A percentile compares a stretch with the other conserved stretches of the same genome.
These are phyloP conservation scores for Lithophane leautieri DNA, from an alignment of 2,888 invertebrate species.

Conservation along the genomic window DNA sequence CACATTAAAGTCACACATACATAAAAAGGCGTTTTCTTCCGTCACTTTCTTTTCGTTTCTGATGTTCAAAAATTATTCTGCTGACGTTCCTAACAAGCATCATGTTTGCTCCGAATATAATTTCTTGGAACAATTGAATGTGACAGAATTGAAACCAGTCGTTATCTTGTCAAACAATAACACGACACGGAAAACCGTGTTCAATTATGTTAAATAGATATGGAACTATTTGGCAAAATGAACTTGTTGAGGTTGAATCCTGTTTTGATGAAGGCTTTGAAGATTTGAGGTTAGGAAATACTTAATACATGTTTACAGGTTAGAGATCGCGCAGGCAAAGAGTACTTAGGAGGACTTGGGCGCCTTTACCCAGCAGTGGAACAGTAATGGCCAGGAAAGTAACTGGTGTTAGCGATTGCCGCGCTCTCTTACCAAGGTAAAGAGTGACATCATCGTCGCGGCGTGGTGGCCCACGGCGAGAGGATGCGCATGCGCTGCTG, in stretches of 20 bases:
- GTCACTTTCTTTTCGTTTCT: background rate
- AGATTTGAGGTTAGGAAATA: background rate
- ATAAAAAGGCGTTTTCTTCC: background rate
- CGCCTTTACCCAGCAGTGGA: background rate
- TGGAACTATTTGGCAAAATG: constrained; percentile 36
- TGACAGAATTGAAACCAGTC: constrained; percentile 55
- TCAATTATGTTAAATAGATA: constrained; percentile 54
- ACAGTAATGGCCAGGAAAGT: background rate
- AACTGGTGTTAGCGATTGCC: no score
- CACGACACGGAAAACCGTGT: constrained; percentile 45
- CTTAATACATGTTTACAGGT: background rate
- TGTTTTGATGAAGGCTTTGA: constrained; percentile 2
- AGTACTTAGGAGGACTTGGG: background rate
- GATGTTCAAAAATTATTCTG: constrained; percentile 28
- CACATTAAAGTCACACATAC: no score
- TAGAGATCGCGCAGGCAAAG: background rate
- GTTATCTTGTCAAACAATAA: constrained; percentile 56
- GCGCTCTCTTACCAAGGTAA: no score
- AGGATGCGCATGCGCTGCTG: no score
- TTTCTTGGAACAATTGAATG: constrained; percentile 64
- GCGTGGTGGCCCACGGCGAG: no score
- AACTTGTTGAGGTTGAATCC: background rate
- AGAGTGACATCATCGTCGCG: no score
- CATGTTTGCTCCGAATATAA: constrained; percentile 48
- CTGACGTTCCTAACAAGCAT: constrained; percentile 37